Evolutionary conservation across 2,797 vertebrate genomes (phyloP).

Genomic region (Basileuterus tristriatus): DNA sequence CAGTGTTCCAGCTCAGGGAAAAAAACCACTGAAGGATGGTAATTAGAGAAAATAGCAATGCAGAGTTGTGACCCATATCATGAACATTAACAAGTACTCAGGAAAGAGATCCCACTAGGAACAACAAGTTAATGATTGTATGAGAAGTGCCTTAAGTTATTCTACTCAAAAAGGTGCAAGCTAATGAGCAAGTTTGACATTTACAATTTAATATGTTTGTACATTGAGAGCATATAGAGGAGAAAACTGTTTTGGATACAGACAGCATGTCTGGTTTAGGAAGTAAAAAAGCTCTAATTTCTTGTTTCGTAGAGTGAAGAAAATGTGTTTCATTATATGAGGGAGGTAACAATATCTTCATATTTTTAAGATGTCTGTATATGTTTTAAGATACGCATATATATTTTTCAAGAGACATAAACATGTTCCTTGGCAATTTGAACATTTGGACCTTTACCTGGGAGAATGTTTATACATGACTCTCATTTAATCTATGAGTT

Average conservation of each 20-base stretch:
- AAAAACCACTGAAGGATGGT: conserved; percentile 2
- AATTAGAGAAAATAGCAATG: background rate
- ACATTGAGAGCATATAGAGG: background rate
- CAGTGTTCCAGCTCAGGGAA: conserved; percentile 16
- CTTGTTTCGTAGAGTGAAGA: background rate
- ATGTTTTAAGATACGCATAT: background rate
- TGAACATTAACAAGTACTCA: background rate
- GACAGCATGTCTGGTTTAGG: background rate
- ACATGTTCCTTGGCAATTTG: background rate
- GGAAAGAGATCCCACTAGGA: conserved; percentile 25
- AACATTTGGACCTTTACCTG: background rate
- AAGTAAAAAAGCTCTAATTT: background rate
- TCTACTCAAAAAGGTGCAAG: background rate
- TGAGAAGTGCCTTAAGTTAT: background rate
- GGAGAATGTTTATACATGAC: background rate
- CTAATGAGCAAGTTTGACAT: background rate
- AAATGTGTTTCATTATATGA: background rate
- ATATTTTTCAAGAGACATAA: background rate
- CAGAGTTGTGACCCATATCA: conserved; percentile 33
- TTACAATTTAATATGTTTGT: background rate
- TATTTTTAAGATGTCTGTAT: background rate
- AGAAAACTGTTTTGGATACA: background rate
- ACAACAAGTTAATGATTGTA: background rate
- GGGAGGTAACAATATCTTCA: background rate
- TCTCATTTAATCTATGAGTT: background rate